Conservation (phyloP, 2,888 invertebrate genomes). For the Willowsia nigromaculata region DNA sequence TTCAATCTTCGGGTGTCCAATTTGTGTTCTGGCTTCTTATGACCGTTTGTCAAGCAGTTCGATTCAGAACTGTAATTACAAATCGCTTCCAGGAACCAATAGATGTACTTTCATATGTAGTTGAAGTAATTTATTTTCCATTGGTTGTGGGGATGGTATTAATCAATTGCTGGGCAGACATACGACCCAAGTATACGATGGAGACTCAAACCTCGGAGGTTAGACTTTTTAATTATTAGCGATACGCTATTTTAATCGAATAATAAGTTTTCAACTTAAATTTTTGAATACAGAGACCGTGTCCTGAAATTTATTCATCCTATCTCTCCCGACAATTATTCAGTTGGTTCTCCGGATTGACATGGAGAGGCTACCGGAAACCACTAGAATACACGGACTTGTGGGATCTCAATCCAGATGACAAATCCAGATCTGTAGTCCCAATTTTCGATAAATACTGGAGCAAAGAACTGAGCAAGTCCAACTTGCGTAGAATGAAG, state of each 20-base stretch:
- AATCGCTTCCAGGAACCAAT: slow-evolving; percentile 33
- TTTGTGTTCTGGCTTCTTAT: slow-evolving; percentile 95
- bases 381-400: slow-evolving; percentile 91
- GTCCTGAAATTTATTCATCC: slow-evolving; percentile 92
- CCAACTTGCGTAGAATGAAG: slow-evolving; percentile 23
- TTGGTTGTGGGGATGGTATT: slow-evolving; percentile 86
- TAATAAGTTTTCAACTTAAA: too few relatives aligned
- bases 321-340: slow-evolving; percentile 92
- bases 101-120: slow-evolving; percentile 82
- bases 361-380: slow-evolving; percentile 91
- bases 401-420: slow-evolving; percentile 93
- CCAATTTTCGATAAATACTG: slow-evolving; percentile 92
- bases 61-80: slow-evolving; percentile 84
- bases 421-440: slow-evolving; percentile 89
- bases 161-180: slow-evolving; percentile 90
- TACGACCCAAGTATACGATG: slow-evolving; percentile 80
- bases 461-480: slow-evolving; percentile 86
- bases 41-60: slow-evolving; percentile 86
- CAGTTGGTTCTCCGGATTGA: slow-evolving; percentile 94
- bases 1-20: slow-evolving; percentile 92
- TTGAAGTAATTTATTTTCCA: slow-evolving; percentile 90
- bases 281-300: slow-evolving; percentile 85
- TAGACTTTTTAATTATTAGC: too few relatives aligned
- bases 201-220: slow-evolving; percentile 44
- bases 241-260: too few relatives aligned